Percentiles rank a stretch among this genome's conserved stretches.
Evolutionary conservation across 1,140 invertebrate genomes (phyloP).

Genomic region (Drosophila prosaltans): DNA sequence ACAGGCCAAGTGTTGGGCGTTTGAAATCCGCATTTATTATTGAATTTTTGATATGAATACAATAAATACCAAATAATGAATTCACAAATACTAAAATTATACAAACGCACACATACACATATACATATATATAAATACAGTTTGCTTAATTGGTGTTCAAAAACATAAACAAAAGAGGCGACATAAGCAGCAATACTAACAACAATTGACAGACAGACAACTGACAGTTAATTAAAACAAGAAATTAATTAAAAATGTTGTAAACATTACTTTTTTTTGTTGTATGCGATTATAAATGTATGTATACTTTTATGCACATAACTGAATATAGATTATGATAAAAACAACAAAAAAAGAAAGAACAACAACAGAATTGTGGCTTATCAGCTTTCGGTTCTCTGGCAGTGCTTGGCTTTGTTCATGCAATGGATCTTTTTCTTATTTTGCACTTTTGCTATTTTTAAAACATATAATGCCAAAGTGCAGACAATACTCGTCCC

Average conservation of each 20-base stretch:
- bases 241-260: constrained; percentile 22
- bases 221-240: constrained; percentile 29
- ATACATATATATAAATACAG: background rate
- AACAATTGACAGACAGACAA: constrained; percentile 4
- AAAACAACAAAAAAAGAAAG: background rate
- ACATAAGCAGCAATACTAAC: constrained; percentile 8
- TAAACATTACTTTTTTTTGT: background rate
- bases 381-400: background rate
- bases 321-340: constrained; percentile 1
- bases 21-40: background rate
- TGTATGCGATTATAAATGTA: background rate
- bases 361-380: background rate
- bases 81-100: background rate
- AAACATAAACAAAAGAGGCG: constrained; percentile 1
- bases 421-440: constrained; percentile 9
- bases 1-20: background rate
- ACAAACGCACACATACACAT: too few relatives aligned
- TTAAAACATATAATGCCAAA: constrained; percentile 48
- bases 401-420: background rate
- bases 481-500: constrained; percentile 23
- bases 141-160: constrained; percentile 1
- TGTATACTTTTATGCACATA: background rate
- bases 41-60: constrained; percentile 5
- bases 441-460: constrained; percentile 40
- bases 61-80: background rate